phyloP scores from a whole-genome alignment of 2,888 invertebrate species.

The Deilephila porcellus region DNA sequence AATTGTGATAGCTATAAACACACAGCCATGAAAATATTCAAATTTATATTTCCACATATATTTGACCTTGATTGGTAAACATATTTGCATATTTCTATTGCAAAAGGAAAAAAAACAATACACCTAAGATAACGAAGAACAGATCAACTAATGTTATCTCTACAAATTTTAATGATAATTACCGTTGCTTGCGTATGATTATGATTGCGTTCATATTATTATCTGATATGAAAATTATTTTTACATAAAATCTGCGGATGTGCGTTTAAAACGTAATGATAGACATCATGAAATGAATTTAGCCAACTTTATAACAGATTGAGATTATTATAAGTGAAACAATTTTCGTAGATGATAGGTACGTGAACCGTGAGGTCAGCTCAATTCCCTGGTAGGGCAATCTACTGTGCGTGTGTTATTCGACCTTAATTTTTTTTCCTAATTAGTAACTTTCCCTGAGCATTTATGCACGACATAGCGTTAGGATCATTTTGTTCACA shows the following conservation, averaged over 20 bases:
- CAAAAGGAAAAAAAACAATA: conserved; percentile 4
- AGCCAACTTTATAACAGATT: not conserved
- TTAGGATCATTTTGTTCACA: no score
- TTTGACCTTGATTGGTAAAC: no score
- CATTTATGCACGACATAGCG: no score
- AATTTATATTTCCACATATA: no score
- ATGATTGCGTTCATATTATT: conserved; percentile 6
- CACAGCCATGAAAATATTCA: no score
- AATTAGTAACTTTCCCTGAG: no score
- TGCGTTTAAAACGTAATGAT: conserved; percentile 1
- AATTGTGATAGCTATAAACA: no score
- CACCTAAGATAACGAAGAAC: not conserved
- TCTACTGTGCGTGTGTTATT: no score
- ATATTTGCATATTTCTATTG: not conserved
- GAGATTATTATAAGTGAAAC: not conserved
- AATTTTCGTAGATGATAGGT: not conserved
- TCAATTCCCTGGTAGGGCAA: no score
- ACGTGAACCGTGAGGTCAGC: no score
- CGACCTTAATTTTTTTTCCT: no score
- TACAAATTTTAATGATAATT: conserved; percentile 21
- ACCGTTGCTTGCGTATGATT: conserved; percentile 9
- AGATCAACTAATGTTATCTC: not conserved
- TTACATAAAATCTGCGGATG: not conserved
- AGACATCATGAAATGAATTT: no score
- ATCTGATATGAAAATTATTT: conserved; percentile 10